Evolutionary conservation across 2,113 vertebrate species (phyloP).

Genomic region (Microcebus ravelobensis): DNA sequence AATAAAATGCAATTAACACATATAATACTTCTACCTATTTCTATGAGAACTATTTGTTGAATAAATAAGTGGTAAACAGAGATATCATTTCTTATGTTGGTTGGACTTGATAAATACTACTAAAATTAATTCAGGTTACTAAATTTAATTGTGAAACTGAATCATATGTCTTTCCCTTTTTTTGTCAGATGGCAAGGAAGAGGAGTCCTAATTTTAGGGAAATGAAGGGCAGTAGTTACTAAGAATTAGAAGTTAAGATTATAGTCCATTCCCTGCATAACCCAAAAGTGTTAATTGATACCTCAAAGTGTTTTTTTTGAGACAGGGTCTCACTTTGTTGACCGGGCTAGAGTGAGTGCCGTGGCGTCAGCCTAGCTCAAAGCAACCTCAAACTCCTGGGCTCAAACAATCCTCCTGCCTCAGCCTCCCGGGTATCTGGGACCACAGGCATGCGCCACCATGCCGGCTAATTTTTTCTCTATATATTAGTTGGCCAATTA

Average conservation of each 20-base stretch:
- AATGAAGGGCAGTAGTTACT: not conserved
- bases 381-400: no score
- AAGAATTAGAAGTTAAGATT: not conserved
- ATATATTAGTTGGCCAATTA: no score
- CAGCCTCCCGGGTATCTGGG: no score
- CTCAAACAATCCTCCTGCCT: no score
- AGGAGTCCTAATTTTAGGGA: not conserved
- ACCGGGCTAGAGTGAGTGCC: no score
- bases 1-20: not conserved
- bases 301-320: not conserved
- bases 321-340: no score
- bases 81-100: not conserved
- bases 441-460: no score
- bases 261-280: not conserved
- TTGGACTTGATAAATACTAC: not conserved
- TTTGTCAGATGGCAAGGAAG: not conserved
- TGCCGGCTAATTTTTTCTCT: no score
- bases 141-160: not conserved
- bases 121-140: conserved; percentile 18
- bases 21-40: not conserved
- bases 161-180: not conserved
- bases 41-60: not conserved
- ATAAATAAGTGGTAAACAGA: not conserved
- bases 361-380: no score
- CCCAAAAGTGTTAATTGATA: not conserved